These are phyloP conservation scores for Baronia brevicornis DNA, from an alignment of 2,888 invertebrate genomes.

Conservation along the genomic window DNA sequence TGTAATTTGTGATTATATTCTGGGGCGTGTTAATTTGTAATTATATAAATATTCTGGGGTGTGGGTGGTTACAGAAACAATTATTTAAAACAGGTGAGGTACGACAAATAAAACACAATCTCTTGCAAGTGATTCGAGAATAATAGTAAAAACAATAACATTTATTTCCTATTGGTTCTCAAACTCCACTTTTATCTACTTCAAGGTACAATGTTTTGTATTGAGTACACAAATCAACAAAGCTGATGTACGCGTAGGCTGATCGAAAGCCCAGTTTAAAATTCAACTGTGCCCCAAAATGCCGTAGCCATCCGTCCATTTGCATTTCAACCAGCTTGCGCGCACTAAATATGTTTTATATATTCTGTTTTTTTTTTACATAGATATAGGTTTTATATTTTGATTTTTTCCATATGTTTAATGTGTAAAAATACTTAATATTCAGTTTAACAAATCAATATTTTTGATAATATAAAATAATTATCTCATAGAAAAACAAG, in stretches of 20 bases:
- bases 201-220: constrained; percentile 70
- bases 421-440: constrained; percentile 73
- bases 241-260: constrained; percentile 40
- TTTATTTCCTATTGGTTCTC: constrained; percentile 73
- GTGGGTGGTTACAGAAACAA: constrained; percentile 13
- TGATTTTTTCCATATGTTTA: constrained; percentile 64
- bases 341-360: constrained; percentile 61
- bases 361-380: constrained; percentile 59
- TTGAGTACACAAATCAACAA: constrained; percentile 66
- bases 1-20: too few relatives aligned
- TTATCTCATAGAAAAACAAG: constrained; percentile 68
- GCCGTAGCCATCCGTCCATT: constrained; percentile 13
- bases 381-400: constrained; percentile 59
- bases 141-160: constrained; percentile 73
- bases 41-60: too few relatives aligned
- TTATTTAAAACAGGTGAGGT: constrained; percentile 17
- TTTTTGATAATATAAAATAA: constrained; percentile 57
- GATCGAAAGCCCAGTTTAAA: constrained; percentile 31
- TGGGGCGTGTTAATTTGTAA: too few relatives aligned
- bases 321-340: constrained; percentile 38
- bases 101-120: constrained; percentile 54
- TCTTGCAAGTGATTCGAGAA: constrained; percentile 73
- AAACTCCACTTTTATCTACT: constrained; percentile 57
- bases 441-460: constrained; percentile 66
- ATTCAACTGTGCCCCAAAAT: constrained; percentile 16